Evolutionary conservation across 2,888 invertebrate genomes (phyloP).

Genomic region (Trisateles emortualis): DNA sequence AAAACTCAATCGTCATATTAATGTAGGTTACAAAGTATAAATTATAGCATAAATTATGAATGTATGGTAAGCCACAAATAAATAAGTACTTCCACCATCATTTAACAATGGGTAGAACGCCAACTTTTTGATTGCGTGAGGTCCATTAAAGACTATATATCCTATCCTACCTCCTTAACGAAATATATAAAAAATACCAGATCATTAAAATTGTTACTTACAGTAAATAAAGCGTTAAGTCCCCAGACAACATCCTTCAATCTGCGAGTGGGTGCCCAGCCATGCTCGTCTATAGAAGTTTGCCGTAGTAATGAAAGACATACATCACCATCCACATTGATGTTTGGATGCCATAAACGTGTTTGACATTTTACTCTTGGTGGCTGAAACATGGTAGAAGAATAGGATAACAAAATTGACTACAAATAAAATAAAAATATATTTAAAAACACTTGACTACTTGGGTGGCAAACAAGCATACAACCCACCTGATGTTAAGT

Average conservation of each 20-base stretch:
- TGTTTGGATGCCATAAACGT: slow-evolving; percentile 98
- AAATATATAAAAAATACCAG: not conserved
- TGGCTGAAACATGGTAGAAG: slow-evolving; percentile 88
- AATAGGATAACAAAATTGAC: not conserved
- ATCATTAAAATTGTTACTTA: slow-evolving; percentile 76
- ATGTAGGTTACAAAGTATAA: no score
- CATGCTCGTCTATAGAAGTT: slow-evolving; percentile 96
- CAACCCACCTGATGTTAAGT: no score
- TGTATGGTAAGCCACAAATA: no score
- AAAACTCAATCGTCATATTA: no score
- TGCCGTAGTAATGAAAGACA: slow-evolving; percentile 96
- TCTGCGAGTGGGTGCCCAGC: slow-evolving; percentile 97
- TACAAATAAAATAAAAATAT: no score
- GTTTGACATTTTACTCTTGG: slow-evolving; percentile 96
- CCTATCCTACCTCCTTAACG: not conserved
- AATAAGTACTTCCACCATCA: no score
- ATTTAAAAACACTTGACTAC: no score
- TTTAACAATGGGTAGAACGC: no score
- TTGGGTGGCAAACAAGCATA: no score
- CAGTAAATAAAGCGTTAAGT: slow-evolving; percentile 96
- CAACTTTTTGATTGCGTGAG: no score
- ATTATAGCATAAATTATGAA: no score
- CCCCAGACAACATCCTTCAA: slow-evolving; percentile 98
- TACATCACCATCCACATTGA: slow-evolving; percentile 96
- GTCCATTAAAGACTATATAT: not conserved